Conservation (phyloP, 2,797 vertebrate genomes). For the Tarsius wallacei region DNA sequence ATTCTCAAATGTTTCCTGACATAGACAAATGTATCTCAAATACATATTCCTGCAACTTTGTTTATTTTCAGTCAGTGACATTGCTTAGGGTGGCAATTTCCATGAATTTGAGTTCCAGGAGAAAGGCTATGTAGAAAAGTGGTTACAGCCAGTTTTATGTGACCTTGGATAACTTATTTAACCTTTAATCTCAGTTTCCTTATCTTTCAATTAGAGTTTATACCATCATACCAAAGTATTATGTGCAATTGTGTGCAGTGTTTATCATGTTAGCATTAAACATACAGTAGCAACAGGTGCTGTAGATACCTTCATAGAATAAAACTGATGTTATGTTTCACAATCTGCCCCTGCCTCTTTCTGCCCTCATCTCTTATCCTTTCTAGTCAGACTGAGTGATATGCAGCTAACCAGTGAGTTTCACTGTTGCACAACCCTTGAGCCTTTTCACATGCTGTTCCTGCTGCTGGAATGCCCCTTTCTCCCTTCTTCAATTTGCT, state of each 20-base stretch:
- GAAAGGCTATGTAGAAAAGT: not conserved
- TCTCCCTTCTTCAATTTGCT: not conserved
- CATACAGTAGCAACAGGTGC: not conserved
- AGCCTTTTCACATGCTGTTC: not conserved
- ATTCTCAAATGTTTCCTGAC: not conserved
- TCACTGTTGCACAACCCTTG: not conserved
- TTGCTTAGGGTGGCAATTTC: not conserved
- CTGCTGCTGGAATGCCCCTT: not conserved
- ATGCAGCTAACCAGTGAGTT: not conserved
- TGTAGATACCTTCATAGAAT: not conserved
- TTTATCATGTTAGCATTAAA: not conserved
- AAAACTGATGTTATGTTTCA: not conserved
- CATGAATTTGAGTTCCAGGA: conserved; percentile 22
- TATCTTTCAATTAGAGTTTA: not conserved
- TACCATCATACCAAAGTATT: not conserved
- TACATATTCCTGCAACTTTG: not conserved
- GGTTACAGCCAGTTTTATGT: not conserved
- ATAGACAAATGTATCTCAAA: not conserved
- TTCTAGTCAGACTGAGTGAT: not conserved
- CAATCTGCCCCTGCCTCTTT: not conserved
- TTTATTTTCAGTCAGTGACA: not conserved
- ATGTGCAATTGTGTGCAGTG: not conserved
- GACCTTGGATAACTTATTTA: not conserved
- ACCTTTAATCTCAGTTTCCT: not conserved
- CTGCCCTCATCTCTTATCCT: not conserved